These are phyloP conservation scores for Drosophila bifasciata DNA, from an alignment of 1,140 invertebrate species.

Conservation along the genomic window DNA sequence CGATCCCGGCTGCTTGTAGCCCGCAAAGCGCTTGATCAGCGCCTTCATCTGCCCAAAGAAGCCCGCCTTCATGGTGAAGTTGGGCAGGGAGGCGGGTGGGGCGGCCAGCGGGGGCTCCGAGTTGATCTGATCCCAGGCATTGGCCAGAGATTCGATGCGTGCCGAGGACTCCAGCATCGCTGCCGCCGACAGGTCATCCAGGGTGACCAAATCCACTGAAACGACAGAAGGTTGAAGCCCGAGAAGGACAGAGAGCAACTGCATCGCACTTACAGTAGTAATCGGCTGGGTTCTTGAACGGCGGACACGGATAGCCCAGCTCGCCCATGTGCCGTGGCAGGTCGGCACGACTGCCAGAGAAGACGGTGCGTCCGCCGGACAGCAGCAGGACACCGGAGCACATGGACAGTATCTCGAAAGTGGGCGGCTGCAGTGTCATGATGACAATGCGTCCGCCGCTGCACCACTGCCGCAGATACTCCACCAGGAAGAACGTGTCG, in stretches of 20 bases:
- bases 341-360: slow-evolving; percentile 93
- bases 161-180: slow-evolving; percentile 97
- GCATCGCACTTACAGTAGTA: slow-evolving; percentile 92
- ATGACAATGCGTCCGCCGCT: slow-evolving; percentile 92
- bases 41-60: slow-evolving; percentile 83
- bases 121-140: slow-evolving; percentile 86
- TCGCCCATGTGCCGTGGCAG: slow-evolving; percentile 97
- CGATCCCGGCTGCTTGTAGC: slow-evolving; percentile 95
- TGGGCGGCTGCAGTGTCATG: slow-evolving; percentile 96
- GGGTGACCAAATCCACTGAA: slow-evolving; percentile 95
- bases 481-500: slow-evolving; percentile 97
- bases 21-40: slow-evolving; percentile 84
- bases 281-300: slow-evolving; percentile 98
- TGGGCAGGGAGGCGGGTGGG: slow-evolving; percentile 78
- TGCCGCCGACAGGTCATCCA: slow-evolving; percentile 96
- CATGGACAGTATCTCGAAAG: slow-evolving; percentile 98
- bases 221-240: neutral
- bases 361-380: slow-evolving; percentile 95
- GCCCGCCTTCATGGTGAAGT: slow-evolving; percentile 83
- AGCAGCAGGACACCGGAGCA: slow-evolving; percentile 92
- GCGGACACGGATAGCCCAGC: slow-evolving; percentile 97
- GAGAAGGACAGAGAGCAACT: neutral
- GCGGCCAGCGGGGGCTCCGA: slow-evolving; percentile 81
- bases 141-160: slow-evolving; percentile 94
- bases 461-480: slow-evolving; percentile 97